phyloP scores from a whole-genome alignment of 2,113 vertebrate genomes.

The Symphodus melops region DNA sequence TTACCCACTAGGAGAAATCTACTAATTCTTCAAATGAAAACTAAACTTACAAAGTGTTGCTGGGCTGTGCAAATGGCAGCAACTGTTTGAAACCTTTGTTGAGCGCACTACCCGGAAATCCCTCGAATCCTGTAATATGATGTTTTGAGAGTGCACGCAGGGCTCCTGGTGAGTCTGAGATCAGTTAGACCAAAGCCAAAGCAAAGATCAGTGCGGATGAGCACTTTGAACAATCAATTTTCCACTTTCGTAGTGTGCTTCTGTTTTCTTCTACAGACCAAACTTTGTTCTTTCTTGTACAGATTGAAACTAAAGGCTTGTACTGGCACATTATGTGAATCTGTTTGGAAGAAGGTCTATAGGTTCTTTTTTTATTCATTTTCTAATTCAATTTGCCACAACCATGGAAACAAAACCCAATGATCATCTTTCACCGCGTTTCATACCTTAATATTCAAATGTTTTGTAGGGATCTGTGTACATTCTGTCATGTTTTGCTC shows the following conservation, averaged over 20 bases:
- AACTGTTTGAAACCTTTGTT: slow-evolving; percentile 2
- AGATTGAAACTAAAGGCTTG: not conserved
- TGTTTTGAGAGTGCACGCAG: not conserved
- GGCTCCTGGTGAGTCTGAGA: not conserved
- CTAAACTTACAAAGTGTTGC: too few relatives aligned
- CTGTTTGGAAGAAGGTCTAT: not conserved
- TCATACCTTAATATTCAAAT: not conserved
- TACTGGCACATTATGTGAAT: not conserved
- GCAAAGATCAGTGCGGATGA: not conserved
- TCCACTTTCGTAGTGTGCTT: too few relatives aligned
- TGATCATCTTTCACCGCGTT: too few relatives aligned
- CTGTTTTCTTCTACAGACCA: too few relatives aligned
- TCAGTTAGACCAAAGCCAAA: not conserved
- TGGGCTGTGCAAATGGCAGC: slow-evolving; percentile 17
- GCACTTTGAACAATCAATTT: too few relatives aligned
- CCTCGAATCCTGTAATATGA: not conserved
- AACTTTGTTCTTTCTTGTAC: too few relatives aligned
- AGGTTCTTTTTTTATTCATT: too few relatives aligned
- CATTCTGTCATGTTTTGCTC: slow-evolving; percentile 14
- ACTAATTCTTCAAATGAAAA: too few relatives aligned
- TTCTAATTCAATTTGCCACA: too few relatives aligned
- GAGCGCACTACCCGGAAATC: not conserved
- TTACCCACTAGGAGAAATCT: too few relatives aligned
- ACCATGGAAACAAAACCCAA: too few relatives aligned
- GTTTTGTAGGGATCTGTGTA: not conserved